Percentiles rank a stretch among this genome's conserved stretches.
These are phyloP conservation scores for Gymnogyps californianus DNA, from an alignment of 2,113 vertebrate genomes.

Conservation along the genomic window DNA sequence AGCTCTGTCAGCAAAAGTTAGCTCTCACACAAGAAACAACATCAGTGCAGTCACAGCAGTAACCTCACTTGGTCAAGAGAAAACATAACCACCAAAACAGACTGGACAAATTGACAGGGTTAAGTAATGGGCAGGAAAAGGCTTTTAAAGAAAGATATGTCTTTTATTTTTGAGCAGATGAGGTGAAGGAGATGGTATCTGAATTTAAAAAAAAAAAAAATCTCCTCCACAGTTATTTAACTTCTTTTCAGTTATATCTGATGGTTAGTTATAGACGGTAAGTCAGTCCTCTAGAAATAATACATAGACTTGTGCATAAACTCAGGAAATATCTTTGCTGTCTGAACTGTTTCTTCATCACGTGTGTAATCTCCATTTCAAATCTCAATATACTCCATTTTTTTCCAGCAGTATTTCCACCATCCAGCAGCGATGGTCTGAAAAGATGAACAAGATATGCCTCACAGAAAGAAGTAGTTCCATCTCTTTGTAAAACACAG, in stretches of 20 bases:
- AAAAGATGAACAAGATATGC: background rate
- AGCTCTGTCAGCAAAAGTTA: background rate
- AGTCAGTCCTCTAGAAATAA: background rate
- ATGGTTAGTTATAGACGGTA: background rate
- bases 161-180: background rate
- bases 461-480: background rate
- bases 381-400: background rate
- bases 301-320: background rate
- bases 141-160: background rate
- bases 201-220: background rate
- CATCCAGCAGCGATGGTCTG: background rate
- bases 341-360: background rate
- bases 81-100: background rate
- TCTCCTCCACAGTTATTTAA: background rate
- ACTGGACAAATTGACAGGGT: background rate
- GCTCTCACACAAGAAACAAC: background rate
- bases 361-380: background rate
- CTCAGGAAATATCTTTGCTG: background rate
- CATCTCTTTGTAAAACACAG: background rate
- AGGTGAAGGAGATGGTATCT: background rate
- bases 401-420: background rate
- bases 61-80: background rate
- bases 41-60: background rate
- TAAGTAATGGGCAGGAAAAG: background rate
- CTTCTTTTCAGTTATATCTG: background rate